Evolutionary conservation across 1,140 invertebrate species (phyloP).

Genomic region (Dinoponera quadriceps): DNA sequence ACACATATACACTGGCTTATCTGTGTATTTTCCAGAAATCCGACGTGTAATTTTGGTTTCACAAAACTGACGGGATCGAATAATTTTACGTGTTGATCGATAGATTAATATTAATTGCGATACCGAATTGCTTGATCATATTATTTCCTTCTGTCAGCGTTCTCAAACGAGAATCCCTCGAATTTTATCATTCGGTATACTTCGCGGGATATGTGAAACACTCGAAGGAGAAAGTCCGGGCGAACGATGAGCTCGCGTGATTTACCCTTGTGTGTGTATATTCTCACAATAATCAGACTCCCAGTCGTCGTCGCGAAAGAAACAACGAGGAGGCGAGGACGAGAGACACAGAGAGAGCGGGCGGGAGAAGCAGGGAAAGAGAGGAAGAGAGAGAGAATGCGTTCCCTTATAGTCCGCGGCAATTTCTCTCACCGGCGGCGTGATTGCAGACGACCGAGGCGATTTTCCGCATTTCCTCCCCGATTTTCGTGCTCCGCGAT

Average conservation of each 20-base stretch:
- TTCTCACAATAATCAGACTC: slow-evolving; percentile 23
- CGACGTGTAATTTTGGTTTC: no score
- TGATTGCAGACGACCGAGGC: slow-evolving; percentile 61
- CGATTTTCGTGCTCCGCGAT: slow-evolving; percentile 50
- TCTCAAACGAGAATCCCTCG: background rate
- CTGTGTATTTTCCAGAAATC: no score
- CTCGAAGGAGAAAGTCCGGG: background rate
- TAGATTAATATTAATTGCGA: no score
- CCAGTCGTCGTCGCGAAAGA: background rate
- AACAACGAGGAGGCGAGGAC: background rate
- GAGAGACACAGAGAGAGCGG: background rate
- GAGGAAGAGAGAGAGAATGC: slow-evolving; percentile 6
- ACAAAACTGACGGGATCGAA: no score
- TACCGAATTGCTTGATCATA: background rate
- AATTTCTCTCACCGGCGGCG: slow-evolving; percentile 53
- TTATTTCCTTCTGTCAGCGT: background rate
- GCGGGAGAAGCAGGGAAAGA: background rate
- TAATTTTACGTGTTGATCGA: no score
- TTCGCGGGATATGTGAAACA: background rate
- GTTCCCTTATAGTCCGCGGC: slow-evolving; percentile 55
- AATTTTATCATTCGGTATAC: background rate
- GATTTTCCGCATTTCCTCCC: slow-evolving; percentile 63
- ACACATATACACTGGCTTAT: no score
- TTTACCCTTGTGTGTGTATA: slow-evolving; percentile 8
- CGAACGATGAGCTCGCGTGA: slow-evolving; percentile 11